These are phyloP conservation scores for Planiliza haematocheilus DNA, from an alignment of 2,113 vertebrate genomes.

Conservation along the genomic window DNA sequence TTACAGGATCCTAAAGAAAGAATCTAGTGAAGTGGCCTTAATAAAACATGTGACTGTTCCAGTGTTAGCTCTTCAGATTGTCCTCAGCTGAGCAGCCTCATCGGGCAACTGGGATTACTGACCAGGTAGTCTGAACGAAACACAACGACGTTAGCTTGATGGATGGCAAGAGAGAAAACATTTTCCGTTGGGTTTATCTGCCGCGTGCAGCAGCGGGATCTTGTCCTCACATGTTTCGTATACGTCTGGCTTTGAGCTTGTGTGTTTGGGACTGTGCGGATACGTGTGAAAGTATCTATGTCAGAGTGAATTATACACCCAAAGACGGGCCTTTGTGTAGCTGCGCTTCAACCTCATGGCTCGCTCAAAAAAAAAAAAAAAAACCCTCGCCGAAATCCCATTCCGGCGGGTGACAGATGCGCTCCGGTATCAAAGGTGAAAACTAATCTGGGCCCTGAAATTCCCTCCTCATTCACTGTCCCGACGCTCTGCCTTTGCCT, in stretches of 20 bases:
- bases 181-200: slow-evolving; percentile 6
- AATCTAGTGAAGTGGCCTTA: not conserved
- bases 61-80: not conserved
- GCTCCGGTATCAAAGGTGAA: slow-evolving; percentile 71
- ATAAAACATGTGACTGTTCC: not conserved
- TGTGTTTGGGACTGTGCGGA: slow-evolving; percentile 5
- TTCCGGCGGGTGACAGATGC: slow-evolving; percentile 55
- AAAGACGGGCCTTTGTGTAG: slow-evolving; percentile 20
- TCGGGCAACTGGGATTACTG: not conserved
- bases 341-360: slow-evolving; percentile 46
- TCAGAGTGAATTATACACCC: slow-evolving; percentile 21
- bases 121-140: not conserved
- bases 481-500: slow-evolving; percentile 32
- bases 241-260: slow-evolving; percentile 1
- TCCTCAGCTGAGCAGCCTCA: not conserved
- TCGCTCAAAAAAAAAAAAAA: slow-evolving; percentile 38
- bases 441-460: slow-evolving; percentile 65
- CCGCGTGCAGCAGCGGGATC: not conserved
- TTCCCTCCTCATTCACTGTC: slow-evolving; percentile 21
- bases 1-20: not conserved
- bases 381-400: slow-evolving; percentile 38
- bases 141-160: slow-evolving; percentile 14
- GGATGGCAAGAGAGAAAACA: not conserved
- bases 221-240: not conserved
- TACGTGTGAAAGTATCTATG: not conserved